Evolutionary conservation across 2,888 invertebrate genomes (phyloP), one percentile per base, ranked within the genome.

Genomic region (Cephus rjabovi): DNA sequence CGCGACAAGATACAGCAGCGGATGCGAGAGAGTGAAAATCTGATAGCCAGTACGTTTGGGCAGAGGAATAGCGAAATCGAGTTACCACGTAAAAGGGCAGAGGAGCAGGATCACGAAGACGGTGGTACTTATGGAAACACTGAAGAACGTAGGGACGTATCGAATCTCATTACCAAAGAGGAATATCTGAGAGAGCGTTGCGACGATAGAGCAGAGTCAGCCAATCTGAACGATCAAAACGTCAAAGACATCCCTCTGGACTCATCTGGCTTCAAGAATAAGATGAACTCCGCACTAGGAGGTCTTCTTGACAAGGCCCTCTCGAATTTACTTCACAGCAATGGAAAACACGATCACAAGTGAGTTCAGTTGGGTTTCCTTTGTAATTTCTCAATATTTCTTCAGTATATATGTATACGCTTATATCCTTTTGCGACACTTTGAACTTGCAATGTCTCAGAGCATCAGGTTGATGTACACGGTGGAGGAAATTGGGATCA

Each of bases 1-100:
- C 86, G 91, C 0, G 90, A 91, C 75, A 91, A 91, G 74, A 91
- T 91, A 34, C 91, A 91, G 73, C 90, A 90, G 73, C 88, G 91
- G 0, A 91, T 91, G 90, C 85, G 90, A 23, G 91, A 91, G 35
- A 91, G 91, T 78, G 91, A 91, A 73, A 89, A 87, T 75, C 81
- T 91, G 33, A 88, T 91, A 30, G 88, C 90, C 15, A 90, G 85
- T 73, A 87, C 90, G 0, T 91, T 91, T 34, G 34, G 71, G 11
- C 89, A 90, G 74, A 88, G 35, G 4, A 74, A 74, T 11, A 71
- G 34, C 23, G 71, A 71, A 71, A 33, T 23, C 0, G 71, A 77
- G 69, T 15, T 71, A 69, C 23, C 75, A 74, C 1, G 34, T 23
- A 3, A 30, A 34, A 35, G 0, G 79, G 68, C 75, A n/a, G 81